Base-by-base conservation (phyloP, 2,888 invertebrate species). In the Plagiodera versicolora region DNA sequence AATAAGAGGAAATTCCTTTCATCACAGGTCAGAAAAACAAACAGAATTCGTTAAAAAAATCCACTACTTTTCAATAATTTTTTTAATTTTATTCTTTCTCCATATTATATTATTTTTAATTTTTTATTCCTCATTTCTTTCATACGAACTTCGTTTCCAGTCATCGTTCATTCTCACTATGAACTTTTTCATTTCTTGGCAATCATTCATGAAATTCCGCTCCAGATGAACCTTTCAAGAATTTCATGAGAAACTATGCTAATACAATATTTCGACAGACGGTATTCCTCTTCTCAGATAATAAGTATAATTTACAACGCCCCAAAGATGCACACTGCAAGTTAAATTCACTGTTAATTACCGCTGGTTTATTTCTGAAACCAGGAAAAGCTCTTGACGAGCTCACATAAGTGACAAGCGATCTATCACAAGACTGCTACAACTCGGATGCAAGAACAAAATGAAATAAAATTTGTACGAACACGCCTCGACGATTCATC, bases 311-410 rank as follows among this genome's bases (percentile, higher is more conserved):
- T 51, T 56, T 44, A 55, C 55, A 39, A 30, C 51, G 51, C 49
- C 56, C 20, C 44, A 45, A 44, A n/a, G n/a, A n/a, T n/a, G n/a
- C 49, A 47, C 9, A 45, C 30, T 44, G 28, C 30, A 49, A 54
- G 55, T 32, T 28, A 14, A 56, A 28, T 53, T 52, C 16, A 56
- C 24, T 35, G 56, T 48, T 60, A 60, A 60, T 56, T 46, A 32
- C 60, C 20, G 17, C n/a, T 35, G 46, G 52, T 50, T 48, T 60
- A 60, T 60, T 60, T 60, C 52, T 45, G 59, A 53, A 53, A 57
- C 60, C 47, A 61, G 60, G 60, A 61, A 61, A 48, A 14, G 53
- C 45, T 53, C 19, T 56, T 10, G 1, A 17, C 24, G 24, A 35
- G 44, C 20, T 45, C 53, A 18, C 44, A 17, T 52, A 52, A 53